These are phyloP conservation scores for Chaitophorus viminalis DNA, from an alignment of 2,888 invertebrate genomes.

Conservation along the genomic window DNA sequence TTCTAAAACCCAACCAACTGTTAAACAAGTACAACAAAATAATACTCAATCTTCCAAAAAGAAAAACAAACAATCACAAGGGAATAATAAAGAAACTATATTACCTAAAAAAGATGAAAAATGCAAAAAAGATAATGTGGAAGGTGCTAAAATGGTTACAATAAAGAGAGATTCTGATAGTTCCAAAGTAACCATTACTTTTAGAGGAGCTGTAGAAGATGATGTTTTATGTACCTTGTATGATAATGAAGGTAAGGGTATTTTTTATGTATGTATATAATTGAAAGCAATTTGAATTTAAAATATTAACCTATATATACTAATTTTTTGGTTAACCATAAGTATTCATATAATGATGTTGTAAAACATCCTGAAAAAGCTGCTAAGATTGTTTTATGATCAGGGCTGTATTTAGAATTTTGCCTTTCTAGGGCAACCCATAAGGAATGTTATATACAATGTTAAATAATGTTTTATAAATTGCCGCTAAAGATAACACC, in stretches of 20 bases:
- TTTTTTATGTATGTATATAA: not conserved
- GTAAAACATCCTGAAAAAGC: no score
- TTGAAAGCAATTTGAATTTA: no score
- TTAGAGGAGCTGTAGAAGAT: constrained; percentile 79
- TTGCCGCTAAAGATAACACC: no score
- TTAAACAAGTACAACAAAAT: constrained; percentile 64
- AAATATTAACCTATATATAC: no score
- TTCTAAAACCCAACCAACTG: constrained; percentile 25
- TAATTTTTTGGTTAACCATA: no score
- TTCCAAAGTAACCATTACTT: constrained; percentile 80
- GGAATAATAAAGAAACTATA: constrained; percentile 62
- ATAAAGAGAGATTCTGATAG: constrained; percentile 76
- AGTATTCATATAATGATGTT: no score
- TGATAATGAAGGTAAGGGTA: constrained; percentile 68
- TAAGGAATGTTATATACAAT: no score
- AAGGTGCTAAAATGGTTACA: constrained; percentile 73
- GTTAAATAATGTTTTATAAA: no score
- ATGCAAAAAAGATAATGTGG: constrained; percentile 39
- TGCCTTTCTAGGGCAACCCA: no score
- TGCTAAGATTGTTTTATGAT: no score
- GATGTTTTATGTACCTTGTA: constrained; percentile 77
- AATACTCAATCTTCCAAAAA: constrained; percentile 54
- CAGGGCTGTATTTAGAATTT: no score
- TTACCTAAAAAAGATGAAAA: constrained; percentile 60
- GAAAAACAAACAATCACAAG: constrained; percentile 43